Base-by-base conservation (phyloP, 2,888 invertebrate species). In the Plebejus melissa region DNA sequence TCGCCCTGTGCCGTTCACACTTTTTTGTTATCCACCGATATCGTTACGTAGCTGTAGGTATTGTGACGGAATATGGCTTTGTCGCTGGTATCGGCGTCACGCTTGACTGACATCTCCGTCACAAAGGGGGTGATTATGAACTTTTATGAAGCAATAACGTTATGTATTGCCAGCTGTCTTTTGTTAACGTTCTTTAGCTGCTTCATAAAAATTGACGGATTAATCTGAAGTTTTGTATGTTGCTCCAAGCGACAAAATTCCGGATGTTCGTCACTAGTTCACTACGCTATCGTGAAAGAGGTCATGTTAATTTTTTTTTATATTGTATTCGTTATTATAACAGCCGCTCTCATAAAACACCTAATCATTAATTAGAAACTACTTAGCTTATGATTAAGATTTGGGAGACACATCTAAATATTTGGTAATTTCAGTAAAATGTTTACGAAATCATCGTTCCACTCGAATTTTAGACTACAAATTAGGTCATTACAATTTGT, bases 31-130 rank as follows among this genome's bases (percentile, higher is more conserved):
- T 89, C 89, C 85, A 88, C 88, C 90, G 90, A 91, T 91, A 89
- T 91, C 91, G 90, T 91, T 91, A 91, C 92, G 84, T 82, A 83
- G 82, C 86, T 86, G 84, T 82, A 83, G 82, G 86, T 86, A 90
- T 92, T 92, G 92, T 93, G 84, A 88, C 90, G 92, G 90, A 91
- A 91, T 90, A 88, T 83, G 85, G 86, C 90, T 90, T 93, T 92
- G 91, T 92, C 86, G 87, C 88, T 84, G 79, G 82, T 82, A 79
- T 83, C 82, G 80, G 80, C 84, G 84, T 85, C 86, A 87, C 87
- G 86, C 85, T 80, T 81, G 82, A 83, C 81, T 85, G 86, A 85
- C 87, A 85, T 82, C 32, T 60, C 38, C n/a, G 50, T 69, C 41
- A 60, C 22, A 69, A 74, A 65, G 65, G 65, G 60, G 65, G 16